Conservation (phyloP, 2,113 vertebrate species). For the Alouatta palliata region DNA sequence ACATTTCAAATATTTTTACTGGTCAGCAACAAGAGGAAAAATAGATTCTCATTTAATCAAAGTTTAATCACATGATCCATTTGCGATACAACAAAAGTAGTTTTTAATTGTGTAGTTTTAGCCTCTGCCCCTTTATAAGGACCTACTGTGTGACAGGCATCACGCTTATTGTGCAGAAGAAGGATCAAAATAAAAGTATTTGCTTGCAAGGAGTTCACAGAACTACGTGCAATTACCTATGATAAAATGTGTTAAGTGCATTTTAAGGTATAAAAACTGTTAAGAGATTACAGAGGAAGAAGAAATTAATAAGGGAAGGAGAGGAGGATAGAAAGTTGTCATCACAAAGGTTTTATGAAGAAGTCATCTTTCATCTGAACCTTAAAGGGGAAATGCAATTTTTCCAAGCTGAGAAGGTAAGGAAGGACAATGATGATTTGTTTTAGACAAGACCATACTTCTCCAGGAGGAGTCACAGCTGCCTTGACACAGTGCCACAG, state of each 20-base stretch:
- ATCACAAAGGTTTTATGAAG: not conserved
- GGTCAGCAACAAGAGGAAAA: not conserved
- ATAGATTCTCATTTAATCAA: not conserved
- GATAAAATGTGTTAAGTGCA: not conserved
- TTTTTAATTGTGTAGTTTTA: not conserved
- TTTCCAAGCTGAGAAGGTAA: not conserved
- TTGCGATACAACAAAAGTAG: not conserved
- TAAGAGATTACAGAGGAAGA: not conserved
- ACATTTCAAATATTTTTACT: not conserved
- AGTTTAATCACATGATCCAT: not conserved
- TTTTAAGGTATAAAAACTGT: not conserved
- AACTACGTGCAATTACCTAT: not conserved
- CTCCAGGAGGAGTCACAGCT: fast-evolving
- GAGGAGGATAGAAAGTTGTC: fast-evolving
- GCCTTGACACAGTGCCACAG: fast-evolving
- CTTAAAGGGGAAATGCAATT: not conserved
- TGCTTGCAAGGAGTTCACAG: not conserved
- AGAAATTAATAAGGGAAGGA: not conserved
- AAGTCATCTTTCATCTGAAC: not conserved
- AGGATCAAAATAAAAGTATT: not conserved
- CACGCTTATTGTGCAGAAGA: not conserved
- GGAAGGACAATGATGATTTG: not conserved
- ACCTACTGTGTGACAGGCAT: not conserved
- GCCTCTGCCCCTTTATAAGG: not conserved
- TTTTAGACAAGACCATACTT: not conserved